Base-by-base conservation (phyloP, 1,140 invertebrate genomes). In the Calosoma granatense region DNA sequence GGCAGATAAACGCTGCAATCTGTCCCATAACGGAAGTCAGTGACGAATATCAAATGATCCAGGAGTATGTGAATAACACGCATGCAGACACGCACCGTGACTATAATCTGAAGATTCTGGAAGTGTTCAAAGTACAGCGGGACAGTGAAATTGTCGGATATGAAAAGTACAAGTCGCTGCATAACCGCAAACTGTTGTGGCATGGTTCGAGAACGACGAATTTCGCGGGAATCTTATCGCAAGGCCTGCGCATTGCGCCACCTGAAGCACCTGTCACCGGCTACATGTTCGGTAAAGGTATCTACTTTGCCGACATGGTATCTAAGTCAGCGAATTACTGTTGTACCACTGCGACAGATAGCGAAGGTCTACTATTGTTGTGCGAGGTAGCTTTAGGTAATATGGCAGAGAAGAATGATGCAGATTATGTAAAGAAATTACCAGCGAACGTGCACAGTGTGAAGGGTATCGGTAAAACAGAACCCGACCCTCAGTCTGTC, bases 271-370 rank as follows among this genome's bases (percentile, higher is more conserved):
- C 93, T 2, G 82, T 84, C 26, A 92, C 91, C 23, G 95, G 96
- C 61, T 98, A 98, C 75, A 98, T 98, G 97, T 99, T 99, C 74
- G 96, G 96, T 54, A 95, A 94, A 74, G 90, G 88, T 68, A 82
- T 88, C 55, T 98, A 98, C 72, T 98, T 98, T 76, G 95, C 96
- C 1, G 96, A 99, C 72, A 97, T 98, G 93, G 94, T 98, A 0
- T 94, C 93, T 0, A 99, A 99, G 72, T 97, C 94, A 1, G 96
- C 96, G 0, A 98, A 98, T 72, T 99, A 99, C 72, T 98, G 97
- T 76, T 85, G 81, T 61, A 89, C 94, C 1, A 84, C 77, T 51
- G 74, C 74, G 1, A 63, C 69, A 41, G 87, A 88, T 69, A 78
- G 84, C 12, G 82, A 81, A 9, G 96, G 94, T 56, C 71, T 98